Conservation (phyloP, 1,140 invertebrate species). For the Teleogryllus occipitalis region DNA sequence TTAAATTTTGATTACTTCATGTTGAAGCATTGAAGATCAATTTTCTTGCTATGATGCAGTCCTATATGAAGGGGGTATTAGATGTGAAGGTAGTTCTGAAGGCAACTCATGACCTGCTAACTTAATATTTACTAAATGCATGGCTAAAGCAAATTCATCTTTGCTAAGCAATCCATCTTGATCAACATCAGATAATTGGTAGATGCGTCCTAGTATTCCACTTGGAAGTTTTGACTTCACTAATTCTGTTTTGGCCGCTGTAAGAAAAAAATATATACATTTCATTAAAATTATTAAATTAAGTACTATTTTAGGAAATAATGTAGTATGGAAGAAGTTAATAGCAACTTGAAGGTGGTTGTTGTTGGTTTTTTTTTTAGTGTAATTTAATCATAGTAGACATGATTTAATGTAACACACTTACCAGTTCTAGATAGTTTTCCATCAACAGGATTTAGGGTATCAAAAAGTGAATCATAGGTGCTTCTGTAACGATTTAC, state of each 20-base stretch:
- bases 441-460: conserved; percentile 80
- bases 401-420: conserved; percentile 21
- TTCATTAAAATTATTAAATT: no score
- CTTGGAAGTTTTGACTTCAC: conserved; percentile 98
- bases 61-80: conserved; percentile 85
- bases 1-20: no score
- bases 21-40: no score
- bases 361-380: background rate
- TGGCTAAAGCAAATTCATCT: conserved; percentile 97
- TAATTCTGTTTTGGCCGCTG: conserved; percentile 92
- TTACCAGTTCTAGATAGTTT: conserved; percentile 88
- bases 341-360: no score
- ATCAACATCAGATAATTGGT: conserved; percentile 96
- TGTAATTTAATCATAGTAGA: no score
- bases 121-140: conserved; percentile 95
- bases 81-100: conserved; percentile 78
- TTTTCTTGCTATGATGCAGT: background rate
- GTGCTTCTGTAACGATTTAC: conserved; percentile 79
- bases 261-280: conserved; percentile 30
- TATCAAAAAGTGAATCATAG: conserved; percentile 83
- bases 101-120: conserved; percentile 93
- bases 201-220: conserved; percentile 92
- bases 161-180: conserved; percentile 90
- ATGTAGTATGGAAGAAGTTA: no score
- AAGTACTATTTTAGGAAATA: no score